Conservation (phyloP, 2,888 invertebrate species). For the Aspidiotus rigidus region DNA sequence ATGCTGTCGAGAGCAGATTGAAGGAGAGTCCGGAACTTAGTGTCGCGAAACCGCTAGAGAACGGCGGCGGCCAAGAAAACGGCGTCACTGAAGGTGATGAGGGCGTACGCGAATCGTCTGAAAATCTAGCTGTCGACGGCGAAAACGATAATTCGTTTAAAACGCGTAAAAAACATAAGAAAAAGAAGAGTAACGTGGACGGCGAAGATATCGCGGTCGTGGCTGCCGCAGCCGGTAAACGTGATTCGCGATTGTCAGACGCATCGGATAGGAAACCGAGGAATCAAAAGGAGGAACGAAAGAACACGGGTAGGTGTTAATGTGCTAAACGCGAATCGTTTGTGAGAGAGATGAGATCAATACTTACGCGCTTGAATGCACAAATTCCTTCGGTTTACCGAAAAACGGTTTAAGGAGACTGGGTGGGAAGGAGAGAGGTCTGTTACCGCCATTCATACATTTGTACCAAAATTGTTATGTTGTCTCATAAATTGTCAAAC, state of each 20-base stretch:
- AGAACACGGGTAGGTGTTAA: constrained; percentile 6
- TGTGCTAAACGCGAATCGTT: background rate
- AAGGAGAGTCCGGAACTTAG: background rate
- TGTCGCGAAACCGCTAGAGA: constrained; percentile 23
- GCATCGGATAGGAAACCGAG: background rate
- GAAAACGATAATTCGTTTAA: constrained; percentile 23
- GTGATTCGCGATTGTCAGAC: background rate
- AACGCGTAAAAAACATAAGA: constrained; percentile 22
- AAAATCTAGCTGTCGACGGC: constrained; percentile 13
- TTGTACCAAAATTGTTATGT: too few species aligned
- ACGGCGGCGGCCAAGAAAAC: constrained; percentile 13
- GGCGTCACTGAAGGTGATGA: constrained; percentile 5
- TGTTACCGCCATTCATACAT: too few species aligned
- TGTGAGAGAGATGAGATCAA: too few species aligned
- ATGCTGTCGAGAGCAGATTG: constrained; percentile 8
- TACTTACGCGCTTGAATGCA: too few species aligned
- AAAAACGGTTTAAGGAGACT: too few species aligned
- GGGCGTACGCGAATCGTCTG: constrained; percentile 4
- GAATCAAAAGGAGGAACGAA: constrained; percentile 11
- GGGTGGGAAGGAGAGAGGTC: too few species aligned
- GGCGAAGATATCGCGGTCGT: background rate
- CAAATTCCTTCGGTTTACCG: too few species aligned
- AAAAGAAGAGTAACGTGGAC: constrained; percentile 9
- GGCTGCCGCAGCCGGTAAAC: background rate
- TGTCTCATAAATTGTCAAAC: too few species aligned